Conservation (phyloP, 2,888 invertebrate genomes). For the Xestoiulus laeticollis region DNA sequence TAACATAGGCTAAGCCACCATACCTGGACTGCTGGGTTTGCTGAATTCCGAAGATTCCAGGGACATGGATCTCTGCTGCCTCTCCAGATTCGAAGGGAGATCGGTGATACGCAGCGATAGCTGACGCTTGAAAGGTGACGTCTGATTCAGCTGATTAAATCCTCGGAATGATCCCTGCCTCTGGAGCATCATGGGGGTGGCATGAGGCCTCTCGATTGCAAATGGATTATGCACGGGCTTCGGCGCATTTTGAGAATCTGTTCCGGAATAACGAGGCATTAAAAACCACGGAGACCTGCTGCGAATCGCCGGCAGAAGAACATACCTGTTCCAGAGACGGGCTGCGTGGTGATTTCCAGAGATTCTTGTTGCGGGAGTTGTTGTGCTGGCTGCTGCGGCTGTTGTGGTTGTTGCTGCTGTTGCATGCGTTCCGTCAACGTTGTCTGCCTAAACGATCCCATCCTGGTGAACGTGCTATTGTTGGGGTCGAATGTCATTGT, state of each 20-base stretch:
- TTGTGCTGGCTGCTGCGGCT: background rate
- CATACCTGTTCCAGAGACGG: background rate
- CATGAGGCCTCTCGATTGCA: slow-evolving; percentile 95
- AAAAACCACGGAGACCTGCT: background rate
- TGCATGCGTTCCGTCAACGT: slow-evolving; percentile 80
- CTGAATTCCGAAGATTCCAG: slow-evolving; percentile 56
- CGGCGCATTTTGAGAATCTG: slow-evolving; percentile 61
- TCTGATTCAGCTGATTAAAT: slow-evolving; percentile 79
- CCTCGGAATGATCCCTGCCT: slow-evolving; percentile 95
- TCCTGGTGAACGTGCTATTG: slow-evolving; percentile 90
- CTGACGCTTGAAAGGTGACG: slow-evolving; percentile 94
- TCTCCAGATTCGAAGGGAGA: slow-evolving; percentile 92
- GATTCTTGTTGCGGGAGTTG: background rate
- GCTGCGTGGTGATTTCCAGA: background rate
- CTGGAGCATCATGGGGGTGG: slow-evolving; percentile 92
- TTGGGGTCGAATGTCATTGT: slow-evolving; percentile 92
- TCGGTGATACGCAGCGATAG: slow-evolving; percentile 94
- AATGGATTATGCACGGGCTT: slow-evolving; percentile 80
- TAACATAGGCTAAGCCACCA: too few relatives aligned
- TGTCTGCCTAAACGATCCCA: slow-evolving; percentile 89
- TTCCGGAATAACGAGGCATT: background rate
- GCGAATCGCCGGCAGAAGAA: background rate
- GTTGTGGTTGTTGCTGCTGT: slow-evolving; percentile 23
- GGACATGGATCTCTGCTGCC: slow-evolving; percentile 64
- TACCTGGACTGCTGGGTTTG: slow-evolving; percentile 56